Evolutionary conservation across 2,113 vertebrate species (phyloP).

Genomic region (Platichthys stellatus): DNA sequence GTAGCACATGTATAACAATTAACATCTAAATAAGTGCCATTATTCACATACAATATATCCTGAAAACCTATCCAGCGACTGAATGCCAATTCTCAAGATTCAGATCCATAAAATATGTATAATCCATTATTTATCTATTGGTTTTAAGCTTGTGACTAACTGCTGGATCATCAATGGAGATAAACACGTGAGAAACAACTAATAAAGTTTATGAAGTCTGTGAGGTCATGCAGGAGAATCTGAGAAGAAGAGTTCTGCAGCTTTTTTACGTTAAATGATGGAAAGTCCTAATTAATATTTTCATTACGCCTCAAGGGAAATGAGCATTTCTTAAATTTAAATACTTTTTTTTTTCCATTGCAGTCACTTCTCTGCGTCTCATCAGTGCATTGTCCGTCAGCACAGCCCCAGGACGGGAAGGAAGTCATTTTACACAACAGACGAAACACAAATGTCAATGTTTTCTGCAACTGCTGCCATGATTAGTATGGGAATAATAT

Average conservation of each 20-base stretch:
- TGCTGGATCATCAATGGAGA: neutral
- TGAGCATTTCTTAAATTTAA: neutral
- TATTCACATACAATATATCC: neutral
- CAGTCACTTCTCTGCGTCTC: no score
- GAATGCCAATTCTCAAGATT: conserved; percentile 1
- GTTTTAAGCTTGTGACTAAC: neutral
- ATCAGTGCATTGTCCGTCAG: conserved; percentile 19
- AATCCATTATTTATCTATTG: neutral
- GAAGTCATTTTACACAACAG: conserved; percentile 23
- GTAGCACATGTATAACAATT: neutral
- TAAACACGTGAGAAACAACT: neutral
- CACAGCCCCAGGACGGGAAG: conserved; percentile 17
- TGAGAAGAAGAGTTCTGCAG: neutral
- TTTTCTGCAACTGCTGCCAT: conserved; percentile 12
- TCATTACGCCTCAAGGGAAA: neutral
- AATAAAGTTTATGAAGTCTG: neutral
- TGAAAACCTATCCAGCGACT: neutral
- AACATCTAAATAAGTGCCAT: conserved; percentile 12
- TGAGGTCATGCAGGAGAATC: neutral
- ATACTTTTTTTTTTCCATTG: neutral
- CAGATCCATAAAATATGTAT: neutral
- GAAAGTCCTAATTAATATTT: conserved; percentile 3
- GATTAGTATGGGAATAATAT: conserved; percentile 9
- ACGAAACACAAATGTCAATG: conserved; percentile 29
- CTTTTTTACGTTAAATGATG: neutral